Base-by-base conservation (phyloP, 1,140 invertebrate genomes). In the Diploscapter pachys region DNA sequence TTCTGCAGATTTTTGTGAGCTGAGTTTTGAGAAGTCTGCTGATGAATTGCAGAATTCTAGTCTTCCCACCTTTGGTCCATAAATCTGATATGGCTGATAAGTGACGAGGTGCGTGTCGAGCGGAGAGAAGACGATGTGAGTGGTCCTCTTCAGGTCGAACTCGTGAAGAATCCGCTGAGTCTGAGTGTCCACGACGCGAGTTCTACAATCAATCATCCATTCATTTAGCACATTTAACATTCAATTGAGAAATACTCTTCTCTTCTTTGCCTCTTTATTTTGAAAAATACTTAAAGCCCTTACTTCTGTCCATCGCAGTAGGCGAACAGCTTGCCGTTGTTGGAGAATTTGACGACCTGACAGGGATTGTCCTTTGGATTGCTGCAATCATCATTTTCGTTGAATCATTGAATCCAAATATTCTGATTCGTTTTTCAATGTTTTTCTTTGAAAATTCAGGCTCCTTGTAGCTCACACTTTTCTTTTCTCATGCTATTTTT, bases 311-410 rank as follows among this genome's bases (percentile, higher is more conserved):
- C 66, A 69, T 64, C 65, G 62, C 70, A 75, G 59, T 78, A 79
- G 62, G 76, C 76, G 72, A 79, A 79, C 62, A 55, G 75, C 52
- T 78, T 63, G 49, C 78, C 78, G 71, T 68, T 71, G 49, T 75
- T 79, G 64, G 76, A 78, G 71, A 62, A 79, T 5, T 65, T 71
- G 72, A 79, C 73, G 9, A 73, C 64, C n/a, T 72, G 68, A 61
- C 72, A 73, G 13, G 78, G 52, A 56, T 65, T 76, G 51, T 69
- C 49, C 64, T 75, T 79, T 8, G 71, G 61, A 54, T 48, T 75
- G 4, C 76, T 78, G 59, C 52, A 75, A 78, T 54, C n/a, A 57
- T 4, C 2, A 3, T 11, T 55, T 31, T 56, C 13, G 3, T 62
- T 56, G 4, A 50, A 48, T 11, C 8, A 57, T 52, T 5, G 11